Percentiles rank a stretch among this genome's conserved stretches.
Evolutionary conservation across 2,888 invertebrate genomes (phyloP).

Genomic region (Oegoconia quadripuncta): DNA sequence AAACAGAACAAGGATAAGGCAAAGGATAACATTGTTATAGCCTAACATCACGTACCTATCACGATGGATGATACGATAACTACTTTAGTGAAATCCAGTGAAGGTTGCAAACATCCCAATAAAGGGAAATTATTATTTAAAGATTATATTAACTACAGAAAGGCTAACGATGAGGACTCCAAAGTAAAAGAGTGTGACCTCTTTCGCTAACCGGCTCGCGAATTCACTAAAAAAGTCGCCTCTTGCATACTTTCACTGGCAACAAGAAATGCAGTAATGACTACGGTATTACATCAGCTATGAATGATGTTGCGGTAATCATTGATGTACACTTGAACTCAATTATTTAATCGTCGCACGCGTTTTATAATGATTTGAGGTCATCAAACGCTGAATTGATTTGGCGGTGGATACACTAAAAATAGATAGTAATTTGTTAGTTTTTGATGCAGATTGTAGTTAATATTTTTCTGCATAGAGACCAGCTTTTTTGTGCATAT

Average conservation of each 20-base stretch:
- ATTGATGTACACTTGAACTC: constrained; percentile 40
- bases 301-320: constrained; percentile 24
- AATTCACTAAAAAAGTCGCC: constrained; percentile 25
- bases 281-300: constrained; percentile 37
- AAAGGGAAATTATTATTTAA: too few species aligned
- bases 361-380: constrained; percentile 54
- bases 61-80: too few species aligned
- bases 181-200: constrained; percentile 2
- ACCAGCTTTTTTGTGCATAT: too few species aligned
- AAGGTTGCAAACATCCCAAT: too few species aligned
- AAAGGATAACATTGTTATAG: too few species aligned
- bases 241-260: constrained; percentile 40
- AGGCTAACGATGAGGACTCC: background rate
- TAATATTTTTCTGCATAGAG: too few species aligned
- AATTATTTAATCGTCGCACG: constrained; percentile 62
- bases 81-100: too few species aligned
- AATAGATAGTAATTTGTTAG: too few species aligned
- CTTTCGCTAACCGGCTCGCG: constrained; percentile 1
- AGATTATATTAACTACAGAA: too few species aligned
- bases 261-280: constrained; percentile 24
- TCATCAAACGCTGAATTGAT: constrained; percentile 18
- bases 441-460: too few species aligned
- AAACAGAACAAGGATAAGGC: too few species aligned
- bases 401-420: background rate
- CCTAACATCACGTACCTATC: too few species aligned